Base-by-base conservation (phyloP, 2,797 vertebrate species). In the Apodemus agrarius region DNA sequence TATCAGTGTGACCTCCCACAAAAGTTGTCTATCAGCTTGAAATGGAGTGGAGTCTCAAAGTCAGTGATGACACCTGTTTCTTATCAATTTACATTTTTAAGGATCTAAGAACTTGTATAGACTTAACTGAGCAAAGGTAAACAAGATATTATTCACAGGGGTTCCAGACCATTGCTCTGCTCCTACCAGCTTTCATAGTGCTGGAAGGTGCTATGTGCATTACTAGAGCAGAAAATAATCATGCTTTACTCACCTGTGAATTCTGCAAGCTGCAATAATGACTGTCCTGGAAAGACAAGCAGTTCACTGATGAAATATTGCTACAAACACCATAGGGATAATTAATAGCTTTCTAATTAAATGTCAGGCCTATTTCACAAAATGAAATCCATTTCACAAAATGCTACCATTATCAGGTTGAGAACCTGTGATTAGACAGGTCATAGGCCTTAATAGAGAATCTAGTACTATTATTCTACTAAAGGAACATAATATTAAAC, bases 1-100 rank as follows among this genome's bases (percentile, higher is more conserved):
- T 86, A 63, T 80, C 72, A 61, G 52, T 57, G 7, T 89, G 65
- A 94, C 91, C 63, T 97, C 93, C 57, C 93, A 97, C 97, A 96
- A 65, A 94, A 96, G 75, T 96, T 97, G 34, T 17, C n/a, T 78
- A 31, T 85, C 85, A 52, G 84, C 52, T 31, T 65, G 43, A 89
- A 13, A 1, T 79, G 54, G 84, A 69, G 1, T 12, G n/a, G n/a
- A 75, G 46, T 76, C 29, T 74, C 74, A 69, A 34, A 80, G 65
- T 13, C 57, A 74, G 29, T 4, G 19, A 76, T 24, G 12, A 31
- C 14, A 29, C 40, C 22, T 95, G 26, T 76, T 93, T 84, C 54
- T 46, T 87, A 19, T 54, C 49, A 86, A 21, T 16, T 52, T 78
- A 19, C 0, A 22, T 86, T 81, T 89, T 21, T 67, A 81, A 86